Evolutionary conservation across 2,888 invertebrate species (phyloP), one percentile per base, ranked within the genome.

Genomic region (Trissoscelio sp.): DNA sequence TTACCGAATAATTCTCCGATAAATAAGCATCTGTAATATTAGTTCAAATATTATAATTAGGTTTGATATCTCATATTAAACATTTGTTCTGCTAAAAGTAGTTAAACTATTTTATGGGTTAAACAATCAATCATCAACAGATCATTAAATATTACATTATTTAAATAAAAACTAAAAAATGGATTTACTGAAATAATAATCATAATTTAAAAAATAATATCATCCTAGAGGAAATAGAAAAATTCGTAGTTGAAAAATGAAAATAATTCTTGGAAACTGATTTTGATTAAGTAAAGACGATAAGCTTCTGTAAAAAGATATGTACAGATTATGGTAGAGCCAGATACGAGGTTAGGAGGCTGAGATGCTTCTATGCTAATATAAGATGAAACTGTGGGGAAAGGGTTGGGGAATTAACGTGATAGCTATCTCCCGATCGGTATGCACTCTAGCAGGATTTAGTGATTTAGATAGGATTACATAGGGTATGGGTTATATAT

Each of bases 371-470:
- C 22, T 42, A 69, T 44, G 62, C 18, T 78, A 78, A 70, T 78
- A 69, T 46, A 69, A 73, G 62, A 66, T 51, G 73, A 64, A 75
- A 66, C 46, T 58, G 79, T 39, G 44, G 55, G 48, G 62, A 73
- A 62, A 66, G 60, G 34, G 58, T 57, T 34, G 51, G 66, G 22
- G 67, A 77, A 77, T 81, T 77, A 81, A 77, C 77, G 81, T 46
- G 72, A 77, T 81, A 72, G 85, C 84, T 85, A 84, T 84, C 87
- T 86, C n/a, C 83, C 74, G 85, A 86, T 83, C 81, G 80, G 83
- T 83, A 83, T 85, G 84, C 85, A 85, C 84, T 84, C 83, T 60
- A 64, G 72, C 82, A 84, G 86, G 88, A 87, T 87, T 87, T 88
- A 79, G 85, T 72, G 88, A 87, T 87, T 87, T 87, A 80, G 85